A percentile compares a stretch with the other conserved stretches of the same genome.
These are phyloP conservation scores for Leptatherina wallacei DNA, from an alignment of 2,797 vertebrate genomes.

Conservation along the genomic window DNA sequence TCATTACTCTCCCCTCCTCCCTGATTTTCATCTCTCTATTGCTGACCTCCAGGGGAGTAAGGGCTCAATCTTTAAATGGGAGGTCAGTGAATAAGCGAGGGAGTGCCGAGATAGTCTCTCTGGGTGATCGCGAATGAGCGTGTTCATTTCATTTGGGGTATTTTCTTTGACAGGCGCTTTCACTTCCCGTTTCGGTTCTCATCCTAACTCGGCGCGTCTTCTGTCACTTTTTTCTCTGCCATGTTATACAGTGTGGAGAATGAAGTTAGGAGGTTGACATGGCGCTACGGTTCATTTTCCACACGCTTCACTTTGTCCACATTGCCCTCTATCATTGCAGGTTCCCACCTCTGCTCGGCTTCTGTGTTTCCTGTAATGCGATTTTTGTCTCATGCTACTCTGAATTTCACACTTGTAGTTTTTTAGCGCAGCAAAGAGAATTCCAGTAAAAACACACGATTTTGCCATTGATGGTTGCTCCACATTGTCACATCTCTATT, in stretches of 20 bases:
- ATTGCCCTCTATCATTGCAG: conserved; percentile 22
- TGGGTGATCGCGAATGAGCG: conserved; percentile 31
- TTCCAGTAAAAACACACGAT: conserved; percentile 24
- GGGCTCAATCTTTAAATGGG: conserved; percentile 62
- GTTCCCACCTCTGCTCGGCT: conserved; percentile 29
- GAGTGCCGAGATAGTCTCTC: conserved; percentile 30
- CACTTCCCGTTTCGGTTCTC: conserved; percentile 61
- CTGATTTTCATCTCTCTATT: conserved; percentile 68
- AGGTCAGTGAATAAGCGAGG: conserved; percentile 58
- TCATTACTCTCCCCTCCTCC: conserved; percentile 66
- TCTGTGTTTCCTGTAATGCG: conserved; percentile 53
- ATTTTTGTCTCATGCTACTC: conserved; percentile 57
- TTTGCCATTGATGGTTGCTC: conserved; percentile 32
- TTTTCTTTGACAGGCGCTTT: conserved; percentile 55
- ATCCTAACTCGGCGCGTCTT: conserved; percentile 52
- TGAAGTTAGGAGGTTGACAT: conserved; percentile 55
- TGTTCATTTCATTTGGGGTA: conserved; percentile 34
- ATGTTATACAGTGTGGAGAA: conserved; percentile 66
- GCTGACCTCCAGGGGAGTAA: conserved; percentile 55
- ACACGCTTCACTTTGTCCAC: conserved; percentile 33
- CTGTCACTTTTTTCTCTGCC: conserved; percentile 57
- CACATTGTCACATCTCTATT: conserved; percentile 57
- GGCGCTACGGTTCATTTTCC: conserved; percentile 66
- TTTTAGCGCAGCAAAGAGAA: conserved; percentile 34
- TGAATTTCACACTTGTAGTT: conserved; percentile 59